phyloP scores from a whole-genome alignment of 2,888 invertebrate genomes.

The Hedychridium roseum region DNA sequence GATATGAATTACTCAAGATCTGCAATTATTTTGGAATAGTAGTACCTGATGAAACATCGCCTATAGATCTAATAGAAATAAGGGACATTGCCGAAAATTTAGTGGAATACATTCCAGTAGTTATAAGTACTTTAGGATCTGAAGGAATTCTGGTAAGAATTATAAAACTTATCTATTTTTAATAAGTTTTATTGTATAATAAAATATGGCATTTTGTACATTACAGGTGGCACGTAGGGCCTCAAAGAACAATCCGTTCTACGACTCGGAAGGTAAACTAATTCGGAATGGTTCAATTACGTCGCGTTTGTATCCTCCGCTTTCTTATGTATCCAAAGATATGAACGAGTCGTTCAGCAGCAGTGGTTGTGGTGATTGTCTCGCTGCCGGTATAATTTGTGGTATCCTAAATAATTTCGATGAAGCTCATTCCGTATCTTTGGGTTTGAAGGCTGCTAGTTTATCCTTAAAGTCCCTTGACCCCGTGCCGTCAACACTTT shows the following conservation, averaged over 20 bases:
- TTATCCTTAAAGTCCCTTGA: constrained; percentile 52
- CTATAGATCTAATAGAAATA: constrained; percentile 26
- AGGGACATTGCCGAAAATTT: constrained; percentile 39
- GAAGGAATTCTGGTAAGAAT: constrained; percentile 52
- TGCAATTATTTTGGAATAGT: constrained; percentile 65
- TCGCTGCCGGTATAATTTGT: constrained; percentile 55
- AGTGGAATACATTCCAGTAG: constrained; percentile 48
- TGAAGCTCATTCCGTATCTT: constrained; percentile 46
- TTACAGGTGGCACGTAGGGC: constrained; percentile 43
- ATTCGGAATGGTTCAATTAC: constrained; percentile 28
- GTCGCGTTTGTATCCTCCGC: constrained; percentile 47
- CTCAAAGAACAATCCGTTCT: constrained; percentile 35
- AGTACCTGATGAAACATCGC: constrained; percentile 23
- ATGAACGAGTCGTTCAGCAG: constrained; percentile 39
- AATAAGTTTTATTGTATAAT: constrained; percentile 7
- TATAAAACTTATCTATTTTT: not conserved
- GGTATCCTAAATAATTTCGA: constrained; percentile 50
- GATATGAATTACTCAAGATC: constrained; percentile 78
- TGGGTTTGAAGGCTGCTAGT: constrained; percentile 52
- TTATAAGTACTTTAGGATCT: constrained; percentile 54
- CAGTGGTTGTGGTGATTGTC: constrained; percentile 60
- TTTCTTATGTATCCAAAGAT: constrained; percentile 10
- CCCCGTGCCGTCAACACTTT: constrained; percentile 44
- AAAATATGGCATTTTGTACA: constrained; percentile 8
- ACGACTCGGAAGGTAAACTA: constrained; percentile 35